Conservation (phyloP, 2,797 vertebrate genomes). For the Chromobotia macracanthus region DNA sequence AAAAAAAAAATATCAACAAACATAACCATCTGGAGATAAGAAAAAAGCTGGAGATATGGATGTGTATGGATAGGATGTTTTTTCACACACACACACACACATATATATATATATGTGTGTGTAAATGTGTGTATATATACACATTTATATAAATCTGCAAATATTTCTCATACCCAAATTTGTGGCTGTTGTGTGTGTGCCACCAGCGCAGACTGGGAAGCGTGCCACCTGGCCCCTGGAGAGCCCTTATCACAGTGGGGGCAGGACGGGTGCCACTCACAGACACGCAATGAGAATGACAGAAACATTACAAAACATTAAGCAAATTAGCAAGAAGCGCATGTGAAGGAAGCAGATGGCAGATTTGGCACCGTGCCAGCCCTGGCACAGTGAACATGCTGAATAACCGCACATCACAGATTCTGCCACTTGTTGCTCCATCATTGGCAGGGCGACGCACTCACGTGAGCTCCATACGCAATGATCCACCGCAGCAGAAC, state of each 20-base stretch:
- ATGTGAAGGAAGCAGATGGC: conserved; percentile 84
- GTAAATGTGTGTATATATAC: too few species aligned
- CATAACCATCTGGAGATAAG: too few species aligned
- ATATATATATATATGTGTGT: neutral
- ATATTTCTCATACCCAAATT: conserved; percentile 26
- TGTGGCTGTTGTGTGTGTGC: conserved; percentile 62
- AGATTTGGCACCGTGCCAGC: conserved; percentile 86
- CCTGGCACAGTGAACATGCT: conserved; percentile 84
- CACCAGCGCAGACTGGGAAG: conserved; percentile 82
- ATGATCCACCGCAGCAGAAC: conserved; percentile 32
- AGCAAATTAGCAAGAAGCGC: conserved; percentile 84
- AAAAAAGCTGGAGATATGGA: conserved; percentile 41
- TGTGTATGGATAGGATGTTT: neutral
- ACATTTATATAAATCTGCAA: too few species aligned
- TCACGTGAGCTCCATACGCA: conserved; percentile 64
- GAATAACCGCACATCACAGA: conserved; percentile 88
- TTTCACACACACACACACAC: conserved; percentile 63
- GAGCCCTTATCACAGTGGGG: conserved; percentile 79
- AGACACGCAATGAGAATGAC: conserved; percentile 90
- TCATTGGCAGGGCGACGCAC: conserved; percentile 70
- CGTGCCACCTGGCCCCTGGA: conserved; percentile 87
- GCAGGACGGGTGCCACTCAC: conserved; percentile 78
- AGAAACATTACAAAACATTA: conserved; percentile 90
- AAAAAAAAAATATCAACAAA: conserved; percentile 49
- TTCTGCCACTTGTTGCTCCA: conserved; percentile 89